Percentiles rank a stretch among this genome's conserved stretches.
Conservation (phyloP, 2,797 vertebrate genomes). For the Loriculus beryllinus region DNA sequence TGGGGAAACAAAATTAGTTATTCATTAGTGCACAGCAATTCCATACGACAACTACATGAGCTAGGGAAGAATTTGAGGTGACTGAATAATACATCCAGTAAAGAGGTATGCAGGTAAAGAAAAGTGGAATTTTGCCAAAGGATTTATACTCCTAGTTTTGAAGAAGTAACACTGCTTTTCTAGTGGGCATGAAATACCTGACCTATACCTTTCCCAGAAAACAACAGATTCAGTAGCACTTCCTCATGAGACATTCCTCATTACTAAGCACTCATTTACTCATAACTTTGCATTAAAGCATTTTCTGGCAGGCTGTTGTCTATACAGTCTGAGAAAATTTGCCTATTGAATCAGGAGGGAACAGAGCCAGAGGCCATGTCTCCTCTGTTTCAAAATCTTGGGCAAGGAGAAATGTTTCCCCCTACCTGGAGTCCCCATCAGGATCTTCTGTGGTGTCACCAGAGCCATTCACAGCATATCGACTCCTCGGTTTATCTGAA, state of each 20-base stretch:
- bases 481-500: constrained; percentile 87
- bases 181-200: neutral
- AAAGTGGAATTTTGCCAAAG: neutral
- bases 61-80: neutral
- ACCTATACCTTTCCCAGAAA: neutral
- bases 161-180: neutral
- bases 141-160: neutral
- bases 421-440: constrained; percentile 94
- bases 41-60: neutral
- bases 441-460: constrained; percentile 88
- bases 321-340: neutral
- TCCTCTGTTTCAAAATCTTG: neutral
- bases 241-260: neutral
- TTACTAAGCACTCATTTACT: neutral
- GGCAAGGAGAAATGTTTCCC: neutral
- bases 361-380: neutral
- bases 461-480: constrained; percentile 85
- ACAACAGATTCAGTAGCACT: neutral
- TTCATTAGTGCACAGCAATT: constrained; percentile 25
- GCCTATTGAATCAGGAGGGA: neutral
- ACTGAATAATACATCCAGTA: neutral
- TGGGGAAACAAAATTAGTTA: constrained; percentile 51
- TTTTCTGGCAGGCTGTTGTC: neutral
- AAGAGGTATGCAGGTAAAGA: neutral
- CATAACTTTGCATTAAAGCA: neutral